phyloP scores from a whole-genome alignment of 2,888 invertebrate species.

The Alviniconcha strummeri region DNA sequence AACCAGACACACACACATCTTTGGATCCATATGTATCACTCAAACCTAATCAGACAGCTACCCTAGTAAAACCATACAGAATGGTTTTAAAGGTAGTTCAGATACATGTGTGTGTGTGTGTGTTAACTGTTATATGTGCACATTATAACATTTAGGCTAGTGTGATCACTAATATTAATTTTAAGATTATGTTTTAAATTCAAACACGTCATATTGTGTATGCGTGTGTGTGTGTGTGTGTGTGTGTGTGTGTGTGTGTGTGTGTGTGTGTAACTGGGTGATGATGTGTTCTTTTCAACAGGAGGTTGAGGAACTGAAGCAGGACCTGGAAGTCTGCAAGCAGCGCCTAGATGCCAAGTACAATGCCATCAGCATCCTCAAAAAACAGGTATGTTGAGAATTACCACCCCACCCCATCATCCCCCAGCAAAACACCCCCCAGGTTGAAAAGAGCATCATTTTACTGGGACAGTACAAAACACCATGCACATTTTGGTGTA shows the following conservation, averaged over 20 bases:
- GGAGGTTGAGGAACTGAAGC: constrained; percentile 67
- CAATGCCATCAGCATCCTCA: constrained; percentile 65
- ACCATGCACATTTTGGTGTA: too few species aligned
- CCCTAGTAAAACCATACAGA: too few species aligned
- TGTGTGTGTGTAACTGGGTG: neutral
- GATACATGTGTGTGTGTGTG: too few species aligned
- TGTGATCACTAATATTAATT: neutral
- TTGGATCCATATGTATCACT: too few species aligned
- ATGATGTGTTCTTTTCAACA: constrained; percentile 38
- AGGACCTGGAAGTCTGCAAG: constrained; percentile 64
- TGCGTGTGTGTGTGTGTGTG: neutral
- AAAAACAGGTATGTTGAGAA: constrained; percentile 54
- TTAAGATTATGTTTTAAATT: neutral
- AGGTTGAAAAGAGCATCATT: too few species aligned
- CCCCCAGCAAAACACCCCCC: neutral
- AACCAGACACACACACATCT: neutral
- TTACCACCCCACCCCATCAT: neutral
- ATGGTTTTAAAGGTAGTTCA: too few species aligned
- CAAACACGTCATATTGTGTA: neutral
- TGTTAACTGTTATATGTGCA: too few species aligned
- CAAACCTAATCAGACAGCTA: too few species aligned
- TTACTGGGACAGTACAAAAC: too few species aligned
- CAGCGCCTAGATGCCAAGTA: constrained; percentile 66
- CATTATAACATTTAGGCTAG: too few species aligned
- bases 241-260: neutral